These are phyloP conservation scores for Lophius americanus DNA, from an alignment of 2,797 vertebrate genomes.

Conservation along the genomic window DNA sequence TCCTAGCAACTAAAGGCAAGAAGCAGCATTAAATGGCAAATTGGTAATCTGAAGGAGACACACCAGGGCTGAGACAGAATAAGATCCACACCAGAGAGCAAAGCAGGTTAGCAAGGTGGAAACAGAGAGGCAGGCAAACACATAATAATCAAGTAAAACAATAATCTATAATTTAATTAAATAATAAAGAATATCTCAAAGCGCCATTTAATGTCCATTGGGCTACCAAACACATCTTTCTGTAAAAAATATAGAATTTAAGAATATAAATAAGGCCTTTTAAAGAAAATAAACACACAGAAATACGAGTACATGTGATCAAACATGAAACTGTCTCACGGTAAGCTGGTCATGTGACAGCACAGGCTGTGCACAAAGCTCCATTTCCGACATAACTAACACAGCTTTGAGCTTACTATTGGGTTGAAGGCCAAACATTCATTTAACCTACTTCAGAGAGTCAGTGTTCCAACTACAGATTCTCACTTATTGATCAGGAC, in stretches of 20 bases:
- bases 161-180: conserved; percentile 6
- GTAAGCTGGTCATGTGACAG: not conserved
- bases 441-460: not conserved
- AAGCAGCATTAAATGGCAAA: conserved; percentile 32
- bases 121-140: conserved; percentile 51
- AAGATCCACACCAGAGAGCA: conserved; percentile 55
- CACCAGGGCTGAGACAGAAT: conserved; percentile 38
- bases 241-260: not conserved
- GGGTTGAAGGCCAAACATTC: not conserved
- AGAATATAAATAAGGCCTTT: not conserved
- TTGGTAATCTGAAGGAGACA: conserved; percentile 35
- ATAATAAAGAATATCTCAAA: not conserved
- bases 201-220: not conserved
- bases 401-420: not conserved
- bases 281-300: not conserved
- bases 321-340: not conserved
- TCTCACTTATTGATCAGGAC: not conserved
- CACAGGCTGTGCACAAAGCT: not conserved
- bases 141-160: conserved; percentile 22
- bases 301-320: not conserved
- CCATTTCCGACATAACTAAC: not conserved
- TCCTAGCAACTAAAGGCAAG: conserved; percentile 49
- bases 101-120: conserved; percentile 70
- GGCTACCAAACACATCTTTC: not conserved
- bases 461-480: not conserved